Evolutionary conservation across 2,113 vertebrate species (phyloP).

Genomic region (Gobius niger): DNA sequence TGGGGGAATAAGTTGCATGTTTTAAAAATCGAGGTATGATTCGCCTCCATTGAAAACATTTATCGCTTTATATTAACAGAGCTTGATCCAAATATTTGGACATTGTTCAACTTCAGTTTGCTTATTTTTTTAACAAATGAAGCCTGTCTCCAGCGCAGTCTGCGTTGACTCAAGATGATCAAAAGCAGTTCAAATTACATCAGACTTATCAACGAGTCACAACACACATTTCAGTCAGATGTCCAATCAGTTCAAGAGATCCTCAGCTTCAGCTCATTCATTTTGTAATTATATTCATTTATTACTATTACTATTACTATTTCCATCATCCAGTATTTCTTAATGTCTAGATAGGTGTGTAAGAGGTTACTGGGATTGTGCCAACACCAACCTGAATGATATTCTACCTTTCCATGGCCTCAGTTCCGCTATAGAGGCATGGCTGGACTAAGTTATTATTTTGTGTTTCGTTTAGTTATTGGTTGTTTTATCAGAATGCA

Average conservation of each 20-base stretch:
- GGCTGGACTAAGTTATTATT: too few species aligned
- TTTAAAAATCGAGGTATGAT: constrained; percentile 17
- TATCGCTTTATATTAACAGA: constrained; percentile 28
- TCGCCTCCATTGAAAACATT: constrained; percentile 16
- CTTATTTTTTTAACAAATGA: constrained; percentile 6
- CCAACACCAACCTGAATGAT: too few species aligned
- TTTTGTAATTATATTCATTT: background rate
- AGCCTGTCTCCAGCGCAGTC: constrained; percentile 15
- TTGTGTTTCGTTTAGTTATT: too few species aligned
- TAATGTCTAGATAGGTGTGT: too few species aligned
- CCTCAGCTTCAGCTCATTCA: too few species aligned
- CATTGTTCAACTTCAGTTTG: constrained; percentile 24
- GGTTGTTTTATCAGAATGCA: background rate
- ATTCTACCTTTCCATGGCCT: too few species aligned
- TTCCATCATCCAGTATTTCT: background rate
- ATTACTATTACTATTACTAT: too few species aligned
- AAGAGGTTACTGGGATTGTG: too few species aligned
- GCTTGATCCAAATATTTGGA: constrained; percentile 38
- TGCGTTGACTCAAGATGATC: constrained; percentile 18
- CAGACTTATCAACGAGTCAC: background rate
- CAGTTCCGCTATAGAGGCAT: too few species aligned
- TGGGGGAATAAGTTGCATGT: constrained; percentile 25
- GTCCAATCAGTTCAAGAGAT: constrained; percentile 2
- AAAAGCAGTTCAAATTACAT: constrained; percentile 20
- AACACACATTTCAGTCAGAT: background rate